Evolutionary conservation across 2,888 invertebrate genomes (phyloP).

Genomic region (Lamellibrachia columna): DNA sequence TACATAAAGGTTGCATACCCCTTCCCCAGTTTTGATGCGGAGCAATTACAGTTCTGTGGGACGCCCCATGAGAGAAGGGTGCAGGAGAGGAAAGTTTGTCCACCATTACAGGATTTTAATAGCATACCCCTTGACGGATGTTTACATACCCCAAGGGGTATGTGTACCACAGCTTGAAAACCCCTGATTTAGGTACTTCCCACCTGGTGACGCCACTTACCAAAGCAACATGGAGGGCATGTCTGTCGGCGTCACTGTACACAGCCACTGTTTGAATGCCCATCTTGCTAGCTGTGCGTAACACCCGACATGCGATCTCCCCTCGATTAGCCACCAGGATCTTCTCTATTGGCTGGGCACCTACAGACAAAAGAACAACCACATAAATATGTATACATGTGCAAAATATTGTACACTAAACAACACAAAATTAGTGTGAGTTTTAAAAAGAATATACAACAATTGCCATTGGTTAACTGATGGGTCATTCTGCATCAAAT

Average conservation of each 20-base stretch:
- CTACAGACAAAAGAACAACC: background rate
- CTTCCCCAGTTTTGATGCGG: no score
- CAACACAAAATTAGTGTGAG: no score
- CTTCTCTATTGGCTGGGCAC: slow-evolving; percentile 55
- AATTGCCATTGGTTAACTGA: no score
- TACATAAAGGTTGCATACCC: no score
- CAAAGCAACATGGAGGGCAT: slow-evolving; percentile 71
- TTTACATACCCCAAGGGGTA: background rate
- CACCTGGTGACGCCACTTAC: slow-evolving; percentile 46
- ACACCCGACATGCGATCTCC: slow-evolving; percentile 68
- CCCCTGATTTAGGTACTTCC: background rate
- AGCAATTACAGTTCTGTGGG: no score
- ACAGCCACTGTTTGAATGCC: slow-evolving; percentile 94
- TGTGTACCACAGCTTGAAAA: background rate
- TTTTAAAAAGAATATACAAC: no score
- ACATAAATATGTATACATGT: background rate
- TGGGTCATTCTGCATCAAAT: no score
- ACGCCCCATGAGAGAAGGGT: no score
- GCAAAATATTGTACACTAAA: no score
- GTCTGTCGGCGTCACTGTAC: slow-evolving; percentile 90
- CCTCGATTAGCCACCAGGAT: slow-evolving; percentile 66
- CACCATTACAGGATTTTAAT: no score
- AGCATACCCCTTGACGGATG: background rate
- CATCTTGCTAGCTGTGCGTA: slow-evolving; percentile 84
- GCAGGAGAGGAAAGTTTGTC: no score